phyloP scores from a whole-genome alignment of 1,140 invertebrate species.

The Zelostemma sp. region DNA sequence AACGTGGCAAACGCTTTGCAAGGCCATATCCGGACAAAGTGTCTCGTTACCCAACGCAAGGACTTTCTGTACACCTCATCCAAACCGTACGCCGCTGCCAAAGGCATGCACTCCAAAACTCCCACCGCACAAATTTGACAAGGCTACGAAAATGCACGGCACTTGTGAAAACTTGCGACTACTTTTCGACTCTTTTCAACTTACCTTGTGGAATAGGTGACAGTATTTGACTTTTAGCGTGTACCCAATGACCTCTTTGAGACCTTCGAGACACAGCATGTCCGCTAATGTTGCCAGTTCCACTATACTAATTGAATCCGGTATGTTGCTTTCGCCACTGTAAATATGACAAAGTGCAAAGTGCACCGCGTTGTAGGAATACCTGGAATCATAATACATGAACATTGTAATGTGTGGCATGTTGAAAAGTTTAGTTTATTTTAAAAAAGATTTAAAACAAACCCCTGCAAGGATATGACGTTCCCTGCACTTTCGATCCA shows the following conservation, averaged over 20 bases:
- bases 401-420: too few relatives aligned
- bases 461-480: constrained; percentile 87
- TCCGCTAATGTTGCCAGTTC: constrained; percentile 89
- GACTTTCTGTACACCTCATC: constrained; percentile 89
- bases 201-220: constrained; percentile 89
- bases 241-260: constrained; percentile 90
- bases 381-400: constrained; percentile 70
- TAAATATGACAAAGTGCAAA: constrained; percentile 94
- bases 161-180: too few relatives aligned
- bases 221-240: constrained; percentile 91
- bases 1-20: constrained; percentile 86
- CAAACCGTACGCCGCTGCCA: constrained; percentile 86
- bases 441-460: constrained; percentile 53
- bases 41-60: constrained; percentile 85
- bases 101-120: constrained; percentile 85
- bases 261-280: constrained; percentile 87
- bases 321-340: constrained; percentile 87
- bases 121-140: constrained; percentile 82
- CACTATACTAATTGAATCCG: constrained; percentile 85
- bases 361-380: constrained; percentile 86
- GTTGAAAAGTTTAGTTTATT: too few relatives aligned
- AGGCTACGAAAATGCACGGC: constrained; percentile 72
- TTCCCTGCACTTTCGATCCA: constrained; percentile 85
- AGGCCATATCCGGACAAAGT: constrained; percentile 89
- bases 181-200: constrained; percentile 29